Percentiles rank a stretch among this genome's conserved stretches.
phyloP scores from a whole-genome alignment of 2,888 invertebrate genomes.

The Creontiades dilutus region DNA sequence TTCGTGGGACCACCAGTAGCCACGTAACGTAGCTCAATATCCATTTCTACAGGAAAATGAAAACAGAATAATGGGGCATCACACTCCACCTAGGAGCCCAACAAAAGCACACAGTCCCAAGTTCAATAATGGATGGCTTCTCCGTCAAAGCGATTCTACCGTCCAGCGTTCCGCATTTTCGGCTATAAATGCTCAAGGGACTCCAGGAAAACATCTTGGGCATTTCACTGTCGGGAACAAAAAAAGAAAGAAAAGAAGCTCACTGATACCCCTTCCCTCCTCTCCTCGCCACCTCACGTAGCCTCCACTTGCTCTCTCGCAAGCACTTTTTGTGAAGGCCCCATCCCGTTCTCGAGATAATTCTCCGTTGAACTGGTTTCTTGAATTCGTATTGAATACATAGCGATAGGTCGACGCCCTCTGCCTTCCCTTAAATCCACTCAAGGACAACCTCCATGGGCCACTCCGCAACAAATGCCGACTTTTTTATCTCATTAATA shows the following conservation, averaged over 20 bases:
- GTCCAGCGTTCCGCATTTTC: not conserved
- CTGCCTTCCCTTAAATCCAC: slow-evolving; percentile 57
- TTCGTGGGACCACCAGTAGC: too few relatives aligned
- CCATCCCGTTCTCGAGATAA: slow-evolving; percentile 54
- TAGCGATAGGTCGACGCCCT: slow-evolving; percentile 65
- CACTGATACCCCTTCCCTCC: not conserved
- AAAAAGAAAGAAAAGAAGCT: not conserved
- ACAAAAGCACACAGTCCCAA: too few relatives aligned
- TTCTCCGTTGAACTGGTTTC: slow-evolving; percentile 63
- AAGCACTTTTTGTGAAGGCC: slow-evolving; percentile 61
- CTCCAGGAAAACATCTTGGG: slow-evolving; percentile 10
- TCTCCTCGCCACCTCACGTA: not conserved
- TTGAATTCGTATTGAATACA: slow-evolving; percentile 64
- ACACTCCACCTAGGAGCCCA: too few relatives aligned
- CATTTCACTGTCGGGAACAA: slow-evolving; percentile 11
- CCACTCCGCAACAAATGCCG: not conserved
- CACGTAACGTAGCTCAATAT: too few relatives aligned
- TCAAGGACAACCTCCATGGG: slow-evolving; percentile 50
- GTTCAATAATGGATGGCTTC: too few relatives aligned
- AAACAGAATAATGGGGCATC: too few relatives aligned
- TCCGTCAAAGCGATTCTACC: not conserved
- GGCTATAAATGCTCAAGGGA: not conserved
- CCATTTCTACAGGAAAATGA: too few relatives aligned
- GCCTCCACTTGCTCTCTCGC: slow-evolving; percentile 35
- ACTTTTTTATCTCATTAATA: not conserved